These are phyloP conservation scores for Cecidostiba fungosa DNA, from an alignment of 2,888 invertebrate species.

Conservation along the genomic window DNA sequence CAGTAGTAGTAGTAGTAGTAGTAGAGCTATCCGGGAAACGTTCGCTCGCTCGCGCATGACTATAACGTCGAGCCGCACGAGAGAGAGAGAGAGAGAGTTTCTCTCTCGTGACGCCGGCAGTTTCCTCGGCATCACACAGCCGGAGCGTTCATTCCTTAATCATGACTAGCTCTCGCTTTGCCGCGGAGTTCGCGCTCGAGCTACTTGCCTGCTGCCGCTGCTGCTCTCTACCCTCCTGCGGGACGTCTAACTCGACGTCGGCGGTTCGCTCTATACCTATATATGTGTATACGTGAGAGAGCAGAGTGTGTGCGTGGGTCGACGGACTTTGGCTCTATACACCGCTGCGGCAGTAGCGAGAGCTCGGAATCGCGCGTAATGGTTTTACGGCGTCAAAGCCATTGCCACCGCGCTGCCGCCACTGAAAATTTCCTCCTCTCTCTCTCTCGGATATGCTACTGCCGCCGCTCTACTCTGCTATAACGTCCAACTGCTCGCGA, in stretches of 20 bases:
- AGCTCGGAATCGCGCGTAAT: conserved; percentile 35
- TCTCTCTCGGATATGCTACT: too few relatives aligned
- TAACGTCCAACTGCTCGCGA: conserved; percentile 53
- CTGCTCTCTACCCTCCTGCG: background rate
- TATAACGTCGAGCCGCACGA: too few relatives aligned
- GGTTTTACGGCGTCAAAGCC: conserved; percentile 57
- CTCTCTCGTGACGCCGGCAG: conserved; percentile 29
- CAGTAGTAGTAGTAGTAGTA: too few relatives aligned
- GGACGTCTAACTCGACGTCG: conserved; percentile 4
- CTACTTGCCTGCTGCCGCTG: conserved; percentile 19
- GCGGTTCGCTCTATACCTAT: background rate
- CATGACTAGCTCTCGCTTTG: conserved; percentile 47
- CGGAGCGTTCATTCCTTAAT: conserved; percentile 60
- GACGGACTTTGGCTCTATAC: conserved; percentile 18
- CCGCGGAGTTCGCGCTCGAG: conserved; percentile 21
- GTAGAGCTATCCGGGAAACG: conserved; percentile 1
- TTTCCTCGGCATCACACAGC: background rate
- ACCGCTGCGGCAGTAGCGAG: background rate
- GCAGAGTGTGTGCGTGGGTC: background rate
- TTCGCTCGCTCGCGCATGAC: background rate
- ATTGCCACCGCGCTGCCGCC: background rate
- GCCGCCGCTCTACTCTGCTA: conserved; percentile 10
- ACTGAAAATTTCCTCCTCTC: conserved; percentile 40
- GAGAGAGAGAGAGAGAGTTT: background rate
- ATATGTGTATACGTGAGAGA: background rate